These are phyloP conservation scores for Calliopum simillimum DNA, from an alignment of 2,888 invertebrate species.

Conservation along the genomic window DNA sequence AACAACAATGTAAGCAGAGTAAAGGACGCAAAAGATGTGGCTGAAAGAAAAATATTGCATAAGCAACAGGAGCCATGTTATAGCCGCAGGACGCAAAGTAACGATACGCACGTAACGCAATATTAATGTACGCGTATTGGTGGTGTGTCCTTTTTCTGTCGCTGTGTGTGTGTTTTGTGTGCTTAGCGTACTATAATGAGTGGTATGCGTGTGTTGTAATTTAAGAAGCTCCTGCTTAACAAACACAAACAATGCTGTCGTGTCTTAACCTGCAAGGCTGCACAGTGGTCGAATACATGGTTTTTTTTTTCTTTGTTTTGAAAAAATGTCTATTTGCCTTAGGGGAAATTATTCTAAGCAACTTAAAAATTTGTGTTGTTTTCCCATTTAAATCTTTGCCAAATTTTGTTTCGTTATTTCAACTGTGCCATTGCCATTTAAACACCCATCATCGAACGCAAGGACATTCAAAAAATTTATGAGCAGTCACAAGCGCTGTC, in stretches of 20 bases:
- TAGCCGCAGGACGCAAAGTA: constrained; percentile 12
- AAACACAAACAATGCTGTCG: constrained; percentile 13
- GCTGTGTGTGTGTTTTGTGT: neutral
- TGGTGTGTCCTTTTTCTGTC: too few relatives aligned
- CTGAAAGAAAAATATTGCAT: neutral
- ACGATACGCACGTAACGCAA: constrained; percentile 34
- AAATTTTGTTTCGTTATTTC: too few relatives aligned
- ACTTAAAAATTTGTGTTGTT: too few relatives aligned
- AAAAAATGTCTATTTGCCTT: too few relatives aligned
- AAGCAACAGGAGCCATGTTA: constrained; percentile 16
- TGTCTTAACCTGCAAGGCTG: too few relatives aligned
- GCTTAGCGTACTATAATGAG: constrained; percentile 46
- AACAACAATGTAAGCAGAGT: neutral
- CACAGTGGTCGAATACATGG: too few relatives aligned
- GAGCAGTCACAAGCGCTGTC: constrained; percentile 31
- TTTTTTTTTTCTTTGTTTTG: too few relatives aligned
- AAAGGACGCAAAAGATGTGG: neutral
- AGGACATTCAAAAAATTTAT: constrained; percentile 33
- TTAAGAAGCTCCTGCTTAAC: constrained; percentile 43
- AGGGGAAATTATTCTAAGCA: too few relatives aligned
- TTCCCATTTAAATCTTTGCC: too few relatives aligned
- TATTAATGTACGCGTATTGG: neutral
- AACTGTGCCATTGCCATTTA: neutral
- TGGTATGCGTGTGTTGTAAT: constrained; percentile 48
- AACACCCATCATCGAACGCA: neutral